Evolutionary conservation across 2,113 vertebrate genomes (phyloP).

Genomic region (Pterocles gutturalis): DNA sequence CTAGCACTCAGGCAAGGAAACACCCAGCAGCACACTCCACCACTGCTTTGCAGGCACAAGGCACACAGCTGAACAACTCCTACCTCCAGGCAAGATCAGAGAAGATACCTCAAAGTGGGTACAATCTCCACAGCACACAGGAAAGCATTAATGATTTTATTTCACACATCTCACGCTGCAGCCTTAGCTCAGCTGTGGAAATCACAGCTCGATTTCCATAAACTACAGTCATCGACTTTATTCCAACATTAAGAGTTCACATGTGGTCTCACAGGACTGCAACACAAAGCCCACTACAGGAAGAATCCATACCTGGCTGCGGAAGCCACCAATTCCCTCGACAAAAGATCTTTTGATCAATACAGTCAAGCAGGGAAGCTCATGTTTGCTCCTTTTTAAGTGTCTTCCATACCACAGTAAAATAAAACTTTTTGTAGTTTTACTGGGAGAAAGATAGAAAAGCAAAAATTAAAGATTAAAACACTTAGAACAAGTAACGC

Average conservation of each 20-base stretch:
- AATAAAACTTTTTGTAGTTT: not conserved
- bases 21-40: not conserved
- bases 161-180: not conserved
- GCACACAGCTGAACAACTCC: not conserved
- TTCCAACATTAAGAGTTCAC: not conserved
- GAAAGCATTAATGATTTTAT: not conserved
- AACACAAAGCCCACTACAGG: not conserved
- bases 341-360: not conserved
- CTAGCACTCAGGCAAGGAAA: not conserved
- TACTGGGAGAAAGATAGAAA: not conserved
- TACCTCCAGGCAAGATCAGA: not conserved
- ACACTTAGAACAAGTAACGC: not conserved
- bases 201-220: slow-evolving; percentile 6
- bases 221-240: not conserved
- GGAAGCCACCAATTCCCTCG: not conserved
- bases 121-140: not conserved
- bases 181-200: not conserved
- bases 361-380: not conserved
- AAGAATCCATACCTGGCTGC: not conserved
- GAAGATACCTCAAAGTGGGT: not conserved
- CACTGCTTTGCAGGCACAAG: not conserved
- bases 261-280: not conserved
- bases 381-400: not conserved
- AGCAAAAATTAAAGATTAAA: not conserved
- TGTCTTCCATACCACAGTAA: not conserved